Evolutionary conservation across 2,113 vertebrate genomes (phyloP).

Genomic region (Poeciliopsis occidentalis): DNA sequence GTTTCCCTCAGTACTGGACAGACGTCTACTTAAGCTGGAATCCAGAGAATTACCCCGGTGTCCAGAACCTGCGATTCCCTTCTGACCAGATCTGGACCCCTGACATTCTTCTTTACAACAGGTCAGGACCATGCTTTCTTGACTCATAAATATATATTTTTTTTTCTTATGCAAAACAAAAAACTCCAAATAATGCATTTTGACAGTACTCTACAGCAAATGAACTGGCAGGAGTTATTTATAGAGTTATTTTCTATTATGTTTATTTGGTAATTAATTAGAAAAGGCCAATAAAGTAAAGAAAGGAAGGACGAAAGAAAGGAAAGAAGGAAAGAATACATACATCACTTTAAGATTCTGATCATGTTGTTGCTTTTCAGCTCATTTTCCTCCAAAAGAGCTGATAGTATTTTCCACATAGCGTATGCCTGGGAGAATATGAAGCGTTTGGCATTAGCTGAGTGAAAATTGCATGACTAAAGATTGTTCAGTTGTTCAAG

Average conservation of each 20-base stretch:
- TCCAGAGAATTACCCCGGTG: constrained; percentile 83
- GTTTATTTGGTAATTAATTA: constrained; percentile 6
- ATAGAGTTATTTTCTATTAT: not conserved
- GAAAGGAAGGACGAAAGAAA: no score
- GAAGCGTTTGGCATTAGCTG: no score
- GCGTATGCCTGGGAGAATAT: no score
- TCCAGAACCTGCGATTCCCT: constrained; percentile 87
- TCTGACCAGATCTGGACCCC: constrained; percentile 89
- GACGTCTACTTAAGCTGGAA: constrained; percentile 89
- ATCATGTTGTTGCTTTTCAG: constrained; percentile 28
- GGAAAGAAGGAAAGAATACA: no score
- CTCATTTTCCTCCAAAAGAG: not conserved
- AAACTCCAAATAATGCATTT: no score
- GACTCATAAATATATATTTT: no score
- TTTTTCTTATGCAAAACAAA: no score
- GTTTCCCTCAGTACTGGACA: constrained; percentile 80
- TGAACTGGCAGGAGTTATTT: not conserved
- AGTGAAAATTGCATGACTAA: not conserved
- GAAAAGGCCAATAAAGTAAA: no score
- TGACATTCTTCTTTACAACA: constrained; percentile 91
- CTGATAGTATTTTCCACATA: no score
- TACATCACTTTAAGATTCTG: constrained; percentile 22
- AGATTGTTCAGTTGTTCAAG: not conserved
- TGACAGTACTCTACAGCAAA: not conserved
- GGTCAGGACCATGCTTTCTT: constrained; percentile 71